Conservation (phyloP, 1,140 invertebrate species). For the Bombus terrestris region DNA sequence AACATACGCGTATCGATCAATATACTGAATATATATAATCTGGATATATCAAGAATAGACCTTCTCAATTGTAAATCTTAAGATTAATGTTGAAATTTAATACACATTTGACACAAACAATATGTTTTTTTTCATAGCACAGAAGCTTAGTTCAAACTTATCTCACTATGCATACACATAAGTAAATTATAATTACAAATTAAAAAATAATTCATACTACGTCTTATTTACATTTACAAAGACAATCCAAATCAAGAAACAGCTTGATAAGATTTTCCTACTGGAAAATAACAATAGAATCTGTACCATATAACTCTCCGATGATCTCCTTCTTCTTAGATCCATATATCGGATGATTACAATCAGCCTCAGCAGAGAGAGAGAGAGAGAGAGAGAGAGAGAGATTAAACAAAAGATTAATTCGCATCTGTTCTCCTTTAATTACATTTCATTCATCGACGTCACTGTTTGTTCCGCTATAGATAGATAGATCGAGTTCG, state of each 20-base stretch:
- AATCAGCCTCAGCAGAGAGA: background rate
- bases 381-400: background rate
- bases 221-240: background rate
- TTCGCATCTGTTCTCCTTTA: background rate
- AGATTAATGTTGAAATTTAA: no score
- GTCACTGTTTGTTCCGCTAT: background rate
- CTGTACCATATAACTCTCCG: no score
- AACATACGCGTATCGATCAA: no score
- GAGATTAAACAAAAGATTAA: background rate
- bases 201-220: background rate
- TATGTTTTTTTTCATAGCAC: no score
- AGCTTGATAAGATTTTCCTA: background rate
- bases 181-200: no score
- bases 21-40: no score
- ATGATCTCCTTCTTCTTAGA: background rate
- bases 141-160: no score
- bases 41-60: no score
- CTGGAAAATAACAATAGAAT: no score
- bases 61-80: no score
- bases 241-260: background rate
- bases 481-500: conserved; percentile 4
- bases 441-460: conserved; percentile 17
- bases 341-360: background rate
- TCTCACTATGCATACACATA: no score
- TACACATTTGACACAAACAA: no score